Evolutionary conservation across 1,140 invertebrate species (phyloP).

Genomic region (Calycopis cecrops): DNA sequence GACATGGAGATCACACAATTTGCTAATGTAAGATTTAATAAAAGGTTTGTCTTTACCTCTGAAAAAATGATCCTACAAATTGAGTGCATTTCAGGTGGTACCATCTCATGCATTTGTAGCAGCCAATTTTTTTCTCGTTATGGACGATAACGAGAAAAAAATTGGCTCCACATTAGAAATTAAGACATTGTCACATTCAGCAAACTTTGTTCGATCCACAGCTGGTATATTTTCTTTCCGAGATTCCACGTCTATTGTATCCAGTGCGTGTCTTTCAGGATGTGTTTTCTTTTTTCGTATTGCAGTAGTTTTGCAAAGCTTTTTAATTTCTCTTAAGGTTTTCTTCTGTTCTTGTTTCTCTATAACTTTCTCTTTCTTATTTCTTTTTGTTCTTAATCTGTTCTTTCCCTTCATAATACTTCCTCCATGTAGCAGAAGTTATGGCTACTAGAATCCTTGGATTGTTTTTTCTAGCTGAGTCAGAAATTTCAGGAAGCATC

Average conservation of each 20-base stretch:
- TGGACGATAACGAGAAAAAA: no score
- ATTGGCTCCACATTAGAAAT: slow-evolving; percentile 21
- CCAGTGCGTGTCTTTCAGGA: no score
- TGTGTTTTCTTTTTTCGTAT: no score
- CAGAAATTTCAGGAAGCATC: slow-evolving; percentile 17
- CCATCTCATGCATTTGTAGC: slow-evolving; percentile 16
- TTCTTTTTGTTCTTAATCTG: slow-evolving; percentile 22
- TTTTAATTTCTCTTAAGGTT: slow-evolving; percentile 13
- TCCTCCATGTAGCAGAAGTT: slow-evolving; percentile 26
- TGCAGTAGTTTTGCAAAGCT: no score
- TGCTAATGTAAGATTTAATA: no score
- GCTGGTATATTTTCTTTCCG: slow-evolving; percentile 20
- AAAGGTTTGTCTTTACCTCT: slow-evolving; percentile 21
- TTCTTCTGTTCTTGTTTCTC: slow-evolving; percentile 16
- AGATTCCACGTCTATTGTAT: slow-evolving; percentile 11
- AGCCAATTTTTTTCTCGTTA: slow-evolving; percentile 20
- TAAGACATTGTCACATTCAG: slow-evolving; percentile 19
- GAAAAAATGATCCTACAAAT: slow-evolving; percentile 18
- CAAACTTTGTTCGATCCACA: slow-evolving; percentile 11
- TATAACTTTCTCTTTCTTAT: slow-evolving; percentile 19
- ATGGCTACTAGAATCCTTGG: slow-evolving; percentile 21
- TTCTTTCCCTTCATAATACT: slow-evolving; percentile 23
- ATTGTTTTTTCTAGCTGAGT: slow-evolving; percentile 20
- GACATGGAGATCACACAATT: no score
- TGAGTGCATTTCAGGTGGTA: slow-evolving; percentile 21